A percentile compares a stretch with the other conserved stretches of the same genome.
These are phyloP conservation scores for Eulemur macaco DNA, from an alignment of 2,113 vertebrate genomes.

Conservation along the genomic window DNA sequence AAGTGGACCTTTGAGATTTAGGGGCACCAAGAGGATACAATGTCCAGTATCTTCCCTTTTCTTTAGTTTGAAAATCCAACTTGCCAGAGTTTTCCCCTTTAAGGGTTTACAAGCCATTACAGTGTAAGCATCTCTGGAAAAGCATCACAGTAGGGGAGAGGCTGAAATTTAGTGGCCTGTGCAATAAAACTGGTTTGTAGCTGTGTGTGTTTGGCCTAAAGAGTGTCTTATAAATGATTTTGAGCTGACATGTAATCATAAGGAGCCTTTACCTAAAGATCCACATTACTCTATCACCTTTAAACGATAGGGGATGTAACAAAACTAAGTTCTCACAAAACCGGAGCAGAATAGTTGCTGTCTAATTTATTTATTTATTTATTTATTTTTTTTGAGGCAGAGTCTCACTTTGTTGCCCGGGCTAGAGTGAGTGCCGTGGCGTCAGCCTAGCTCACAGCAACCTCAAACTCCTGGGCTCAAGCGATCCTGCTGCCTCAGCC, in stretches of 20 bases:
- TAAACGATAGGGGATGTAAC: not conserved
- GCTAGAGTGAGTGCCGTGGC: too few relatives aligned
- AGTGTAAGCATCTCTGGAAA: not conserved
- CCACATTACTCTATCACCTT: not conserved
- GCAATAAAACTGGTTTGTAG: not conserved
- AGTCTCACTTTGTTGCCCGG: too few relatives aligned
- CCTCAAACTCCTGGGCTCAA: too few relatives aligned
- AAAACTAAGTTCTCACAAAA: not conserved
- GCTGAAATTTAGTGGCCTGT: not conserved
- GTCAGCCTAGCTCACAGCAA: too few relatives aligned
- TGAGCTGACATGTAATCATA: slow-evolving; percentile 10
- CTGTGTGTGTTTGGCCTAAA: not conserved
- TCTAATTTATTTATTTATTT: not conserved
- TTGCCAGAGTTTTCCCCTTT: not conserved
- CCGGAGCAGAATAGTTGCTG: not conserved
- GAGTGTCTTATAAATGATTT: not conserved
- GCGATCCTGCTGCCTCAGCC: too few relatives aligned
- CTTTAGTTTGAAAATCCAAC: not conserved
- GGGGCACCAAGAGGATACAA: not conserved
- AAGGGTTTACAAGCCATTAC: not conserved
- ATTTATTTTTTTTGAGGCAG: too few relatives aligned
- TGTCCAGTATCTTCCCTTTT: not conserved
- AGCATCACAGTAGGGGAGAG: not conserved
- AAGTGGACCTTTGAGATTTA: not conserved
- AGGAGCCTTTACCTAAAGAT: not conserved